Evolutionary conservation across 2,888 invertebrate species (phyloP), one percentile per base, ranked within the genome.

Genomic region (Willowsia nigromaculata): DNA sequence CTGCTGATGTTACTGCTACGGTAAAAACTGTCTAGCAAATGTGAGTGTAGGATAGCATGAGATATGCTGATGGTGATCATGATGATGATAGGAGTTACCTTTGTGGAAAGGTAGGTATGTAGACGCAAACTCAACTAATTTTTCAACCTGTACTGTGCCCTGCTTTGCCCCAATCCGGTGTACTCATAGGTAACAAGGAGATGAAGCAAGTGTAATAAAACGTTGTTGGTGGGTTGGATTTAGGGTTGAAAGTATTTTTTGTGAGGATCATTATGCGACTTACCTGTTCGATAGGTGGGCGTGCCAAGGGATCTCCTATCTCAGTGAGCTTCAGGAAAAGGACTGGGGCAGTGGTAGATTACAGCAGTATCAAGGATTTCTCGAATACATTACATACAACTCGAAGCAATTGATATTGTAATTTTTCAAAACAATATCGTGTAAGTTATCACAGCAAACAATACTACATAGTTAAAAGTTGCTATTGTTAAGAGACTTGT

Each of bases 81-180:
- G 59, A 59, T 27, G 40, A 25, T 62, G 78, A 85, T 76, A 85
- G 85, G 85, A 85, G 85, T 85, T 85, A 85, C 85, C 85, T 85
- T 85, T 76, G 76, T 85, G 76, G 62, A 59, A 76, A 85, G 76
- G 85, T 78, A 56, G 62, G 76, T 7, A 33, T 15, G 56, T 47
- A 71, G 85, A 85, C 85, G 85, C 85, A 85, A 62, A 85, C 85
- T 85, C 85, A 9, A 62, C 76, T 85, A 85, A 85, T 85, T 85
- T 85, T 85, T 76, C 78, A 76, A 78, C 76, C 85, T 85, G 85
- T 71, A 22, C 71, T 33, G 47, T 62, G 76, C 62, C 37, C 33
- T 22, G 27, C 5, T 15, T 37, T 40, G 13, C 56, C 33, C 59
- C 68, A 40, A 68, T 83, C 83, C 78, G 56, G 53, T 56, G 37